These are phyloP conservation scores for Zaprionus davidi DNA, from an alignment of 1,140 invertebrate genomes.

Conservation along the genomic window DNA sequence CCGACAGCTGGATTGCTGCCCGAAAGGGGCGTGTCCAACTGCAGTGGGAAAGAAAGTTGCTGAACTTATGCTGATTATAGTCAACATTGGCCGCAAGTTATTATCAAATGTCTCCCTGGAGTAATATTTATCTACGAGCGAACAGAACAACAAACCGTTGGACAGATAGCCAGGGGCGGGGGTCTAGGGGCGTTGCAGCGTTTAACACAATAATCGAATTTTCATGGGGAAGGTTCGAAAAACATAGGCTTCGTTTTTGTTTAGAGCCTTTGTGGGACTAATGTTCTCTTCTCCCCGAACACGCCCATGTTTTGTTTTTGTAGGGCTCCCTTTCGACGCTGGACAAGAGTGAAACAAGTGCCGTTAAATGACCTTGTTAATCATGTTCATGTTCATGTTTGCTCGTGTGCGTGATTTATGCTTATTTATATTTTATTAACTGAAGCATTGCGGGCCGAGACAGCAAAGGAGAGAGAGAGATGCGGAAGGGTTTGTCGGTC, in stretches of 20 bases:
- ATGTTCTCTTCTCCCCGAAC: constrained; percentile 26
- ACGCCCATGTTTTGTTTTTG: constrained; percentile 41
- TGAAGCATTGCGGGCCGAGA: constrained; percentile 33
- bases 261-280: constrained; percentile 63
- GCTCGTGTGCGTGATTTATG: constrained; percentile 78
- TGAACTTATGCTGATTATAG: constrained; percentile 81
- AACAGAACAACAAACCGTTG: constrained; percentile 25
- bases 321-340: background rate
- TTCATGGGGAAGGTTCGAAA: constrained; percentile 29
- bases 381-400: constrained; percentile 66
- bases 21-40: constrained; percentile 43
- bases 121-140: constrained; percentile 69
- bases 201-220: constrained; percentile 79
- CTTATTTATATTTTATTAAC: constrained; percentile 83
- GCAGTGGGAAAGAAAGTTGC: constrained; percentile 57
- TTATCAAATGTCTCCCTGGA: constrained; percentile 80
- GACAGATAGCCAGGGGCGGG: constrained; percentile 10
- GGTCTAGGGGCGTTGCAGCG: constrained; percentile 39
- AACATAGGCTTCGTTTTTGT: constrained; percentile 20
- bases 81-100: constrained; percentile 75
- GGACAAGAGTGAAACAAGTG: constrained; percentile 63
- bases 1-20: background rate
- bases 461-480: background rate
- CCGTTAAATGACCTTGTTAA: constrained; percentile 79
- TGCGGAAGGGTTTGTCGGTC: background rate